phyloP scores from a whole-genome alignment of 2,113 vertebrate species.

The Macrotus californicus region DNA sequence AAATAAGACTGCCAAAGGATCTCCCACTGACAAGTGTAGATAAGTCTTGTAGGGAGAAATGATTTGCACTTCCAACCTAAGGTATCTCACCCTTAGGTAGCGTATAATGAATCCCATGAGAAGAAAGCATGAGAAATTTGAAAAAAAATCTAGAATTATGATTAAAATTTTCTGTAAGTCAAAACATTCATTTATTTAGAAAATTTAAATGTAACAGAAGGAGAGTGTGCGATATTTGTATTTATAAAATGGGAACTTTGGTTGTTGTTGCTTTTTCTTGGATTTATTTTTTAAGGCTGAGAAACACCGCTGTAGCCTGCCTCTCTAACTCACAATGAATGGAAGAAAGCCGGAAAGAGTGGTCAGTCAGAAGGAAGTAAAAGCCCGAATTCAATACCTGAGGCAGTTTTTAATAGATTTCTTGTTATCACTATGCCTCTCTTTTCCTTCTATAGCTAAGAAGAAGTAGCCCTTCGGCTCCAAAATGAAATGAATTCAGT shows the following conservation, averaged over 20 bases:
- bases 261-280: not conserved
- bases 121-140: not conserved
- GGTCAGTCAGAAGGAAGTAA: not conserved
- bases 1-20: not conserved
- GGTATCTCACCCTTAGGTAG: not conserved
- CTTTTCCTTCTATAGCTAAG: not conserved
- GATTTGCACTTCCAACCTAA: not conserved
- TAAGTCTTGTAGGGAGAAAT: not conserved
- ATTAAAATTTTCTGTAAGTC: not conserved
- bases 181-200: conserved; percentile 17
- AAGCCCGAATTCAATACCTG: not conserved
- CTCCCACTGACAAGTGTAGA: not conserved
- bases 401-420: not conserved
- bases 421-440: not conserved
- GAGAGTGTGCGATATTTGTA: not conserved
- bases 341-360: not conserved
- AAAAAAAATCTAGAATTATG: not conserved
- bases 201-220: not conserved
- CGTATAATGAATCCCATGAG: not conserved
- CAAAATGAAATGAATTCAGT: not conserved
- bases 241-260: not conserved
- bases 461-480: not conserved
- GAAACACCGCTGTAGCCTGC: not conserved
- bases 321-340: not conserved
- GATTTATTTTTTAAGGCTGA: not conserved